Percentiles rank a stretch among this genome's conserved stretches.
Evolutionary conservation across 2,113 vertebrate genomes (phyloP).

Genomic region (human): DNA sequence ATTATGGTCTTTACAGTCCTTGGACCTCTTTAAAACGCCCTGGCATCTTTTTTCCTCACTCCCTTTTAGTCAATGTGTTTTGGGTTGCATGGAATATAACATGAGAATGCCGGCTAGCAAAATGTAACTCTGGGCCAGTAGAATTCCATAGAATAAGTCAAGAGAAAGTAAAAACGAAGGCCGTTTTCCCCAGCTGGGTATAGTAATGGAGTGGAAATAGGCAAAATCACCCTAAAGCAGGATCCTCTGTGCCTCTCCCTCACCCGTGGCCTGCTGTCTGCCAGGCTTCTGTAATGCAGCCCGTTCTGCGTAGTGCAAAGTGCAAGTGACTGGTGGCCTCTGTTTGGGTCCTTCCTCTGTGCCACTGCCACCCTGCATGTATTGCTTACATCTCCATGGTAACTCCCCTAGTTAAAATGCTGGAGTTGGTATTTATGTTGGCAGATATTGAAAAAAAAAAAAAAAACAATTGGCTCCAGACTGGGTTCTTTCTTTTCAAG

Average conservation of each 20-base stretch:
- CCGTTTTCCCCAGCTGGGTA: background rate
- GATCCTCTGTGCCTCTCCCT: background rate
- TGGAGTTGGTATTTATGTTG: constrained; percentile 47
- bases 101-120: background rate
- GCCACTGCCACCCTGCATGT: background rate
- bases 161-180: background rate
- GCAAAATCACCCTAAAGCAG: accelerated
- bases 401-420: constrained; percentile 60
- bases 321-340: background rate
- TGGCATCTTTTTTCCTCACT: background rate
- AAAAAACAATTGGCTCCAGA: background rate
- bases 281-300: background rate
- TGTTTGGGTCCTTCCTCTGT: background rate
- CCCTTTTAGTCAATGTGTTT: background rate
- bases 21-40: background rate
- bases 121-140: background rate
- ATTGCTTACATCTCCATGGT: constrained; percentile 19
- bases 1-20: background rate
- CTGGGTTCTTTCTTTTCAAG: constrained; percentile 25
- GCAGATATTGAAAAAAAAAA: background rate
- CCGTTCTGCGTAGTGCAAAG: accelerated
- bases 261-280: accelerated
- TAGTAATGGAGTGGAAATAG: background rate
- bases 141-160: background rate
- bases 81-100: background rate